Evolutionary conservation across 2,113 vertebrate genomes (phyloP).

Genomic region (Micronycteris hirsuta): DNA sequence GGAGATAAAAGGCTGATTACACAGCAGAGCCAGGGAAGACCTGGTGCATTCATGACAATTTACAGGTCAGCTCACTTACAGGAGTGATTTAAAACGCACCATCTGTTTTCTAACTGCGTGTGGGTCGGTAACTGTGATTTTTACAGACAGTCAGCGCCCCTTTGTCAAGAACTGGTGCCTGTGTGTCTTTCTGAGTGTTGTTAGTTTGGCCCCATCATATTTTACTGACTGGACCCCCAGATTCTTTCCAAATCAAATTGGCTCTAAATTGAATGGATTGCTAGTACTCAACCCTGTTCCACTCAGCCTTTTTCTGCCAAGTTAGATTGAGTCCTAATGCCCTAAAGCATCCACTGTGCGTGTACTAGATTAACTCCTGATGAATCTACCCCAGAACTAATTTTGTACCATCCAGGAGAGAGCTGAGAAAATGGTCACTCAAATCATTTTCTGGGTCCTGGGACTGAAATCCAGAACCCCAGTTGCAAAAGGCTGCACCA

Average conservation of each 20-base stretch:
- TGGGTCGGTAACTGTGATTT: constrained; percentile 53
- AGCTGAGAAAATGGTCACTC: not conserved
- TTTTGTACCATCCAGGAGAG: not conserved
- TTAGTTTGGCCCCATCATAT: not conserved
- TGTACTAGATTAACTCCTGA: not conserved
- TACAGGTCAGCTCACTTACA: constrained; percentile 73
- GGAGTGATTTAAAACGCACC: constrained; percentile 68
- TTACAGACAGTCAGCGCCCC: not conserved
- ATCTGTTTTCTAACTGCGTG: constrained; percentile 69
- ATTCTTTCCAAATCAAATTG: not conserved
- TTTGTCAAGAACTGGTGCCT: not conserved
- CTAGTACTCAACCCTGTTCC: not conserved
- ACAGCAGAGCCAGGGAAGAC: constrained; percentile 34
- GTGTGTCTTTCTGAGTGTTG: not conserved
- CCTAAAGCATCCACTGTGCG: not conserved
- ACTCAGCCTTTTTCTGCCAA: not conserved
- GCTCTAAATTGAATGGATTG: constrained; percentile 8
- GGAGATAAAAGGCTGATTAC: constrained; percentile 78
- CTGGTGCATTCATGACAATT: constrained; percentile 65
- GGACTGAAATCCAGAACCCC: not conserved
- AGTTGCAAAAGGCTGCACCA: not conserved
- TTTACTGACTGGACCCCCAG: not conserved
- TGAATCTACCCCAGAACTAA: not conserved
- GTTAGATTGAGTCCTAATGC: not conserved
- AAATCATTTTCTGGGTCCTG: not conserved